Percentiles rank a stretch among this genome's conserved stretches.
These are phyloP conservation scores for Condylura cristata DNA, from an alignment of 2,113 vertebrate genomes.

Conservation along the genomic window DNA sequence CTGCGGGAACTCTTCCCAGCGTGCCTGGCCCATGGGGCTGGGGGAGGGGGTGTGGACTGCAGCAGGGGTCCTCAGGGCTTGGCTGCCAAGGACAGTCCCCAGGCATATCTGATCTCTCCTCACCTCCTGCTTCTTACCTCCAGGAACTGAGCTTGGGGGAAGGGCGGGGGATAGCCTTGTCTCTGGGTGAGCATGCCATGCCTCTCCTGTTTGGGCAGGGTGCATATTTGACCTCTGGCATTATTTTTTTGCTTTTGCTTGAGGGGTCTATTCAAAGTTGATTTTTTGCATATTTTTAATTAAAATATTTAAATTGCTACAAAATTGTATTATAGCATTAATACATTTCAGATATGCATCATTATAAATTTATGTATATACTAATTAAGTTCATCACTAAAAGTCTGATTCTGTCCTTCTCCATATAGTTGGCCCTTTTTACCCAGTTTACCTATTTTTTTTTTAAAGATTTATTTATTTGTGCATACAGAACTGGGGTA, in stretches of 20 bases:
- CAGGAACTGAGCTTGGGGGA: neutral
- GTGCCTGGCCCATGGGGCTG: too few relatives aligned
- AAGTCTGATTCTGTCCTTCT: neutral
- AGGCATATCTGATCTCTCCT: neutral
- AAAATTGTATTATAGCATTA: too few relatives aligned
- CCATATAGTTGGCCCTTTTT: neutral
- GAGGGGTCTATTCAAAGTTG: neutral
- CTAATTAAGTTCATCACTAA: neutral
- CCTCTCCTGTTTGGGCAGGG: neutral
- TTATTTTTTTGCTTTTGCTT: neutral
- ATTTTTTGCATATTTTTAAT: neutral
- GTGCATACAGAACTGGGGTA: too few relatives aligned
- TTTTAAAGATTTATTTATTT: too few relatives aligned
- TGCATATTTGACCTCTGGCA: neutral
- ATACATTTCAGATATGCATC: neutral
- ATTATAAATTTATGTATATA: neutral
- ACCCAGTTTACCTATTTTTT: neutral
- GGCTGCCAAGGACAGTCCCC: neutral
- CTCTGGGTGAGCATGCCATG: neutral
- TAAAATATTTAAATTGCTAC: too few relatives aligned
- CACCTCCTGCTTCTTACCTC: neutral
- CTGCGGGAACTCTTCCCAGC: slow-evolving; percentile 55
- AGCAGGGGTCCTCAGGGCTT: neutral
- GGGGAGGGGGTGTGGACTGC: neutral
- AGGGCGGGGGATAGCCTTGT: neutral